phyloP scores from a whole-genome alignment of 2,113 vertebrate genomes.

The Cromileptes altivelis region DNA sequence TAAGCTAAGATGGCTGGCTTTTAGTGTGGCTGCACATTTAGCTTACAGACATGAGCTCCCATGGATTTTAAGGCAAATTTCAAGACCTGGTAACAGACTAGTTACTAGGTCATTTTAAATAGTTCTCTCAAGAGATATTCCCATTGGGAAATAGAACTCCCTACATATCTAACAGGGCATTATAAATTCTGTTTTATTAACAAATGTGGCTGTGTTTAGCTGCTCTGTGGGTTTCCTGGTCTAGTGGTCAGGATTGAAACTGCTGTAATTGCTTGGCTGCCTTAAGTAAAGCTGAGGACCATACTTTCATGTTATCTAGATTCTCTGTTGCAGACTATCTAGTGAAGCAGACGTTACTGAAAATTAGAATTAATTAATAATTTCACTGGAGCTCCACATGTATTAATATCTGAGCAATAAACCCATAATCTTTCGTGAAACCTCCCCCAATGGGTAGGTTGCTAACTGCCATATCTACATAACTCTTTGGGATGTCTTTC shows the following conservation, averaged over 20 bases:
- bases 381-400: conserved; percentile 22
- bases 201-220: neutral
- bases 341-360: neutral
- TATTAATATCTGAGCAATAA: conserved; percentile 43
- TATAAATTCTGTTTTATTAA: neutral
- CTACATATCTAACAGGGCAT: neutral
- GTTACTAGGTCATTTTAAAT: neutral
- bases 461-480: conserved; percentile 36
- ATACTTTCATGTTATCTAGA: conserved; percentile 3
- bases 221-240: neutral
- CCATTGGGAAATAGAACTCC: neutral
- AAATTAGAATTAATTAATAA: conserved; percentile 20
- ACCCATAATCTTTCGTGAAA: conserved; percentile 37
- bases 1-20: neutral
- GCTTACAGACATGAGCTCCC: neutral
- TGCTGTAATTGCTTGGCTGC: conserved; percentile 1
- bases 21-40: neutral
- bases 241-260: neutral
- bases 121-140: neutral
- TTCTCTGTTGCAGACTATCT: conserved; percentile 3
- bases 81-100: neutral
- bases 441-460: conserved; percentile 19
- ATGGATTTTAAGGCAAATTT: neutral
- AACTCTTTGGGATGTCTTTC: conserved; percentile 47
- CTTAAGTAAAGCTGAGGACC: neutral